Conservation (phyloP, 2,888 invertebrate genomes). For the Calephelis perditalis region DNA sequence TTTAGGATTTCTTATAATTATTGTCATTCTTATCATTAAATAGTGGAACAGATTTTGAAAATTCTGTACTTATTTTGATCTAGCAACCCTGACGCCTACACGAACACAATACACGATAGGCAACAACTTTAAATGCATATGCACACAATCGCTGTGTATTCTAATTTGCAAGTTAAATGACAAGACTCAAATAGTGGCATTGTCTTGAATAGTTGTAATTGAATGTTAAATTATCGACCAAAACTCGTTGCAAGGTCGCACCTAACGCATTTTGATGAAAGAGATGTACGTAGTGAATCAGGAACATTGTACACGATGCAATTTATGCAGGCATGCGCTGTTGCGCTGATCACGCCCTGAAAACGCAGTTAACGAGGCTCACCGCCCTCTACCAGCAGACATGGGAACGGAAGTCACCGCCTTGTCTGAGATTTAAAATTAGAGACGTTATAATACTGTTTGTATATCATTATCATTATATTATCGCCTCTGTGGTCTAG, state of each 20-base stretch:
- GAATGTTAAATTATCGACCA: conserved; percentile 36
- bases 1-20: too few relatives aligned
- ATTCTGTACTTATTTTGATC: too few relatives aligned
- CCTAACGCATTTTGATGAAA: conserved; percentile 27
- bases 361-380: conserved; percentile 64
- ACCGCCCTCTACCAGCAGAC: conserved; percentile 40
- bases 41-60: too few relatives aligned
- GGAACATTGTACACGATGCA: conserved; percentile 52
- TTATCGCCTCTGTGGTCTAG: too few relatives aligned
- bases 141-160: conserved; percentile 35
- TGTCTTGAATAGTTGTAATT: conserved; percentile 42
- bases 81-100: too few relatives aligned
- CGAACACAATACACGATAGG: conserved; percentile 58
- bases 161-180: conserved; percentile 68
- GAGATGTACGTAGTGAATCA: conserved; percentile 38
- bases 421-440: conserved; percentile 30
- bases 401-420: conserved; percentile 62
- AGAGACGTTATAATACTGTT: conserved; percentile 20
- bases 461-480: conserved; percentile 7
- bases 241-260: conserved; percentile 54
- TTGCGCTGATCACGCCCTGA: conserved; percentile 71
- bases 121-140: conserved; percentile 68
- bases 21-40: too few relatives aligned
- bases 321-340: conserved; percentile 70
- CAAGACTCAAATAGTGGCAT: conserved; percentile 58